These are phyloP conservation scores for Strigamia maritima DNA, from an alignment of 2,888 invertebrate species.

Conservation along the genomic window DNA sequence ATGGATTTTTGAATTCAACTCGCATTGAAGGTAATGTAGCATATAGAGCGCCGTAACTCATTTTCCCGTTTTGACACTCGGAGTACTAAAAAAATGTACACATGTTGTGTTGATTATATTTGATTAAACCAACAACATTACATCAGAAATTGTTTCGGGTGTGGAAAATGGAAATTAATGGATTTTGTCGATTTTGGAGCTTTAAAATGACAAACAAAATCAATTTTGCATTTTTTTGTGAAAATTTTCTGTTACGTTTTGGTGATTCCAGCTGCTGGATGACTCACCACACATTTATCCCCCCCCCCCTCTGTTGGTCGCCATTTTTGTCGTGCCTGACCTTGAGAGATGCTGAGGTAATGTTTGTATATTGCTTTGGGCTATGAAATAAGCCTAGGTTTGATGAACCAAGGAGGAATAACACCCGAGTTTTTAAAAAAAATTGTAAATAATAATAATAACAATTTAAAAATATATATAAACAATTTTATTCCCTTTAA, in stretches of 20 bases:
- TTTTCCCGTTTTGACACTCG: too few species aligned
- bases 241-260: background rate
- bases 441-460: background rate
- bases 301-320: background rate
- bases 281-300: background rate
- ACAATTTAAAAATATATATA: background rate
- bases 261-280: background rate
- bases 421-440: background rate
- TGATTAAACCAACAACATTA: too few species aligned
- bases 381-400: background rate
- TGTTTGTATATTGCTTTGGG: background rate
- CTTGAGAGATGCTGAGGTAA: conserved; percentile 16
- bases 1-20: background rate
- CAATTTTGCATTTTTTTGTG: background rate
- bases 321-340: conserved; percentile 10
- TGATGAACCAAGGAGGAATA: conserved; percentile 10
- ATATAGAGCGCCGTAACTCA: too few species aligned
- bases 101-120: too few species aligned
- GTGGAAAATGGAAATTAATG: too few species aligned
- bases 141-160: too few species aligned
- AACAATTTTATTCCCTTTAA: too few species aligned
- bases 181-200: too few species aligned
- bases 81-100: too few species aligned
- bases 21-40: background rate
- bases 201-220: too few species aligned